phyloP scores from a whole-genome alignment of 2,113 vertebrate species.

The Cardinalis cardinalis region DNA sequence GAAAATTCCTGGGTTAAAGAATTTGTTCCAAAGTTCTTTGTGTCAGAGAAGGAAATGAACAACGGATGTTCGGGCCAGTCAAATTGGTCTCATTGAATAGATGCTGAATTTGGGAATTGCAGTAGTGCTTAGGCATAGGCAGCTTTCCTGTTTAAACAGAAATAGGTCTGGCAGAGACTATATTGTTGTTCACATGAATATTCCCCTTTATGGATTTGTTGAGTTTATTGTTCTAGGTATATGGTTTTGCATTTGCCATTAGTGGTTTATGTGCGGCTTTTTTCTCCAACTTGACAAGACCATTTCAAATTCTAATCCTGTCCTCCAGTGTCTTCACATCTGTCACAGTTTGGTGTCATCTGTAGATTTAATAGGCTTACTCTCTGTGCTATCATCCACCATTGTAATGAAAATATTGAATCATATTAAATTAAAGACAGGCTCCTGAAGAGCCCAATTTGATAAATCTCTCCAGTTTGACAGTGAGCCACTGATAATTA shows the following conservation, averaged over 20 bases:
- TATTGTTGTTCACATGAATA: neutral
- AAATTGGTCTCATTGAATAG: neutral
- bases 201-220: neutral
- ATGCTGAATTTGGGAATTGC: neutral
- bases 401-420: constrained; percentile 33
- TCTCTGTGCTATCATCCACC: neutral
- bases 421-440: constrained; percentile 33
- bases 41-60: neutral
- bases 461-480: constrained; percentile 38
- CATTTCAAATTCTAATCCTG: neutral
- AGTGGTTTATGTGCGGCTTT: neutral
- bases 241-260: neutral
- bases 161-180: neutral
- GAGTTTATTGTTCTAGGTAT: neutral
- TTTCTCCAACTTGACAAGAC: neutral
- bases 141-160: neutral
- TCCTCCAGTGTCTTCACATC: neutral
- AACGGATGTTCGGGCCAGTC: rapidly evolving
- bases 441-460: constrained; percentile 32
- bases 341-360: constrained; percentile 2
- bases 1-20: neutral
- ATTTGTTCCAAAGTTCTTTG: neutral
- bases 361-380: constrained; percentile 25
- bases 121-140: neutral
- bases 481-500: constrained; percentile 19